Evolutionary conservation across 2,113 vertebrate species (phyloP), one percentile per base, ranked within the genome.

Genomic region (Clupea harengus): DNA sequence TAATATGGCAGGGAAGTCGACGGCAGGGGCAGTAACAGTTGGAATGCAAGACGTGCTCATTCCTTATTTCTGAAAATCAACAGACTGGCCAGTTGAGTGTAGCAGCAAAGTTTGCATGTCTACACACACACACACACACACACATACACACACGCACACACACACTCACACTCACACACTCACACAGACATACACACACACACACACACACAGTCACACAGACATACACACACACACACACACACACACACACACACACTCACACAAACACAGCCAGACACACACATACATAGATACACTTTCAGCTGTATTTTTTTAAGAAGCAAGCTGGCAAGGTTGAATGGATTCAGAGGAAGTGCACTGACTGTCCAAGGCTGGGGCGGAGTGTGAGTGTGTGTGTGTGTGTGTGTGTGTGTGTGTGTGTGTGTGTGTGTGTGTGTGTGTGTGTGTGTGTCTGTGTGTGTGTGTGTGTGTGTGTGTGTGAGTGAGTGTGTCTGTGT

Each of bases 261-360:
- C 57, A 28, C n/a, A 25, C 10, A 47, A 44, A 72, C 32, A 32
- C 32, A 0, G 9, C 0, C 15, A 10, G 72, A 60, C 50, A 80
- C 32, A 17, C 4, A 60, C 32, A 50, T 25, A 81, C 45, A 81
- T 32, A 54, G 32, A 86, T 72, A 1, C 13, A 28, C 4, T 11
- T 80, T 3, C 20, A 22, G 83, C 32, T 82, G 8, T 81, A 11
- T 83, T 83, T 84, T 78, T 46, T 64, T 39, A 11, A 46, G 60
- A 88, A 45, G 60, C 80, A 50, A 39, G 49, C 20, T 45, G 3
- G 20, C 18, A 18, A 22, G 54, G 54, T 60, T 3, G 10, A 50
- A 72, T 10, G 46, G 83, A 47, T 50, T 60, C 17, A 83, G 52
- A 89, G 85, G 87, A 88, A 85, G 84, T 75, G 39, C 45, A 22